These are phyloP conservation scores for Carterocephalus palaemon DNA, from an alignment of 2,888 invertebrate genomes.

Conservation along the genomic window DNA sequence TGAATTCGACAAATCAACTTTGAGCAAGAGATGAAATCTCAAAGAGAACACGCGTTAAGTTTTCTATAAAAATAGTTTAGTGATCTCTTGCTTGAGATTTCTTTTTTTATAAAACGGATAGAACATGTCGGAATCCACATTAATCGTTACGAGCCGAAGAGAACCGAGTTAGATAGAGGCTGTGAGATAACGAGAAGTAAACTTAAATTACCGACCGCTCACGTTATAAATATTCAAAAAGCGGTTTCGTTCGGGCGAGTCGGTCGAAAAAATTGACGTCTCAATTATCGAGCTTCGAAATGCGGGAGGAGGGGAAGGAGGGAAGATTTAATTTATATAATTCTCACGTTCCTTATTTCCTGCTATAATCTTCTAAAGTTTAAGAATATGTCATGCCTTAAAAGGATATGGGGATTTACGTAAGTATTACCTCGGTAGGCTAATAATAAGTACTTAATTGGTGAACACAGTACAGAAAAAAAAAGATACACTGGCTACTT, in stretches of 20 bases:
- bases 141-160: conserved; percentile 39
- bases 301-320: conserved; percentile 33
- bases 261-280: conserved; percentile 73
- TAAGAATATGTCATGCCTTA: too few species aligned
- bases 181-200: conserved; percentile 66
- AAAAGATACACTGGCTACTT: too few species aligned
- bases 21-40: not conserved
- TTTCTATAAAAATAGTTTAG: conserved; percentile 15
- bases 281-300: conserved; percentile 67
- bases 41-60: conserved; percentile 12
- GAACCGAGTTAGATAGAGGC: conserved; percentile 57
- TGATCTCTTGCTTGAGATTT: conserved; percentile 8
- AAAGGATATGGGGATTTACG: too few species aligned
- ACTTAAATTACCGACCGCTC: conserved; percentile 68
- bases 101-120: conserved; percentile 18
- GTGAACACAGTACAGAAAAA: too few species aligned
- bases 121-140: conserved; percentile 41
- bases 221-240: conserved; percentile 75
- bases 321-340: conserved; percentile 67
- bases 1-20: conserved; percentile 1
- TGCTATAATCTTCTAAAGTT: conserved; percentile 48
- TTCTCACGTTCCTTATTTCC: conserved; percentile 75
- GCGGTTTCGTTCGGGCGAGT: conserved; percentile 39
- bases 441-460: too few species aligned
- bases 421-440: too few species aligned